These are phyloP conservation scores for Tor tambroides DNA, from an alignment of 2,113 vertebrate species.

Conservation along the genomic window DNA sequence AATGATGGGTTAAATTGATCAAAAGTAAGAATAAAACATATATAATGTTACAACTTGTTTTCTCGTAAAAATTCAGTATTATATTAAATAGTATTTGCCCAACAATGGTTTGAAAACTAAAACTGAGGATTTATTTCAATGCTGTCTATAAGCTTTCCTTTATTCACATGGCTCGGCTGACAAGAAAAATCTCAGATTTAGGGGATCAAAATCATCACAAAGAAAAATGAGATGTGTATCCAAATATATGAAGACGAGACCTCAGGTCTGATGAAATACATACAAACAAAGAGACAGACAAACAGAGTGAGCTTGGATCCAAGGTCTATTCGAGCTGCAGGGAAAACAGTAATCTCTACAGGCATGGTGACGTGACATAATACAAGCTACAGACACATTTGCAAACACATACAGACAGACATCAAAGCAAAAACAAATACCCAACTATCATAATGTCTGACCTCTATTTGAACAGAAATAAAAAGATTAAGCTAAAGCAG, in stretches of 20 bases:
- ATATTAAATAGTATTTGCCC: not conserved
- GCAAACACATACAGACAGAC: constrained; percentile 25
- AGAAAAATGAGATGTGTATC: not conserved
- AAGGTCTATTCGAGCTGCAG: constrained; percentile 34
- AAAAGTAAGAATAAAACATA: not conserved
- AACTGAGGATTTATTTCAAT: not conserved
- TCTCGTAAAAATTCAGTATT: not conserved
- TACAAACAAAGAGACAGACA: constrained; percentile 28
- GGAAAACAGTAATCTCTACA: constrained; percentile 37
- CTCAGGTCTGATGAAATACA: constrained; percentile 38
- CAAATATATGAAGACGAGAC: constrained; percentile 16
- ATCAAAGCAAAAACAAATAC: constrained; percentile 14
- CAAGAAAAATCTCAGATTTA: not conserved
- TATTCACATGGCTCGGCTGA: not conserved
- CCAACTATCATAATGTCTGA: not conserved
- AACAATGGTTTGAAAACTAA: not conserved
- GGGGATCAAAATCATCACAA: not conserved
- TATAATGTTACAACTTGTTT: not conserved
- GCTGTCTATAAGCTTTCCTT: not conserved
- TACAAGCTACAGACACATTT: constrained; percentile 40
- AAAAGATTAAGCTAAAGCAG: constrained; percentile 40
- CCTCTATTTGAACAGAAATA: not conserved
- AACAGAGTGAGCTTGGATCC: constrained; percentile 34
- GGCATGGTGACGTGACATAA: constrained; percentile 29
- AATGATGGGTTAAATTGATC: not conserved